Conservation (phyloP, 2,797 vertebrate genomes). For the Enteromius radiatus region DNA sequence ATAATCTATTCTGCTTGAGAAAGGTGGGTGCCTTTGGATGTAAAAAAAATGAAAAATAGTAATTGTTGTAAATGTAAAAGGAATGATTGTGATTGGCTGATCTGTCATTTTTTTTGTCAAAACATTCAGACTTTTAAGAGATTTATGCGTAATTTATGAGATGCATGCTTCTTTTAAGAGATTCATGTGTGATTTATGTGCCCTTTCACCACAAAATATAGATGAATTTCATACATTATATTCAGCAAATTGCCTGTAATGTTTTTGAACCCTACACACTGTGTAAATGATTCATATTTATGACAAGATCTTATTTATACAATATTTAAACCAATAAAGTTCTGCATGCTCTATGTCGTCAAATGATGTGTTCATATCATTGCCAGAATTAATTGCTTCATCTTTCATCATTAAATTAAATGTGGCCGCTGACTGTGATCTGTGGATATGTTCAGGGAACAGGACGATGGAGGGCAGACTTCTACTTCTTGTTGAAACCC, state of each 20-base stretch:
- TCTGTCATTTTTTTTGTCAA: not conserved
- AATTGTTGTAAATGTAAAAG: not conserved
- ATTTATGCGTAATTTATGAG: not conserved
- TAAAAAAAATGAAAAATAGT: not conserved
- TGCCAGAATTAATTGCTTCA: not conserved
- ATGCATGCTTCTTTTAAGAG: too few relatives aligned
- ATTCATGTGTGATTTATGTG: not conserved
- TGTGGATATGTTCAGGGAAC: not conserved
- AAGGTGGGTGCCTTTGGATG: slow-evolving; percentile 33
- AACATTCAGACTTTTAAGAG: not conserved
- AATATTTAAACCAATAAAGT: not conserved
- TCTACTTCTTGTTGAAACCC: slow-evolving; percentile 7
- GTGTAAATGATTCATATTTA: not conserved
- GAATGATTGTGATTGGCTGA: slow-evolving; percentile 9
- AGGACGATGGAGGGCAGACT: slow-evolving; percentile 41
- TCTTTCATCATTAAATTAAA: not conserved
- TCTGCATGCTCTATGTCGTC: not conserved
- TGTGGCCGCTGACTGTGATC: slow-evolving; percentile 16
- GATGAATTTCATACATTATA: not conserved
- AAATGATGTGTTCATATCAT: not conserved
- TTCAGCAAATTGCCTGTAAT: not conserved
- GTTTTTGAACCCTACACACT: not conserved
- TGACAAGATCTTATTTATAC: not conserved
- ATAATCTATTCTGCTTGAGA: slow-evolving; percentile 12
- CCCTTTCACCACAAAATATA: not conserved